A percentile compares a stretch with the other conserved stretches of the same genome.
Evolutionary conservation across 2,113 vertebrate species (phyloP).

Genomic region (Sylvia atricapilla): DNA sequence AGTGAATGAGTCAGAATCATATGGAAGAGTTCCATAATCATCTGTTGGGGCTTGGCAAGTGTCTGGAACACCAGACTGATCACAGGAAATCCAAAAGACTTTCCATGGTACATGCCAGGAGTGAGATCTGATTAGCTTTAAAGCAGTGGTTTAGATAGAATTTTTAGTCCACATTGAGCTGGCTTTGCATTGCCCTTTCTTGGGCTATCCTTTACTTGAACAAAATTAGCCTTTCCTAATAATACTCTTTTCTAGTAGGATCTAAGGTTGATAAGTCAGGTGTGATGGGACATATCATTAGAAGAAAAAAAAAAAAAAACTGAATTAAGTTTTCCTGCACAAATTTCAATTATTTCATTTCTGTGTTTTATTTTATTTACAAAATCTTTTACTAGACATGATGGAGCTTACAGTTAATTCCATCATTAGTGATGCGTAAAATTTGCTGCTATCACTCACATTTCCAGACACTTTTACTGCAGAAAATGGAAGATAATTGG

Average conservation of each 20-base stretch:
- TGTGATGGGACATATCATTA: neutral
- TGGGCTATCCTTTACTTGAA: neutral
- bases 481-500: constrained; percentile 71
- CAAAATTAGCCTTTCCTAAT: neutral
- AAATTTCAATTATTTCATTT: neutral
- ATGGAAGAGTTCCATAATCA: neutral
- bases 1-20: neutral
- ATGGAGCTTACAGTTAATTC: constrained; percentile 60
- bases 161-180: neutral
- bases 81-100: neutral
- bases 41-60: neutral
- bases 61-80: neutral
- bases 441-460: constrained; percentile 60
- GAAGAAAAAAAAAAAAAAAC: neutral
- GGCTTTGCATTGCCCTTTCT: neutral
- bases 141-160: neutral
- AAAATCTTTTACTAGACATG: constrained; percentile 27
- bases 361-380: constrained; percentile 55
- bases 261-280: neutral
- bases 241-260: neutral
- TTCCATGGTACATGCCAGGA: neutral
- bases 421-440: constrained; percentile 64
- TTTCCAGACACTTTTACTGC: constrained; percentile 66
- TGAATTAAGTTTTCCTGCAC: neutral
- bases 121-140: neutral